Evolutionary conservation across 2,888 invertebrate species (phyloP).

Genomic region (Pachymerium ferrugineum): DNA sequence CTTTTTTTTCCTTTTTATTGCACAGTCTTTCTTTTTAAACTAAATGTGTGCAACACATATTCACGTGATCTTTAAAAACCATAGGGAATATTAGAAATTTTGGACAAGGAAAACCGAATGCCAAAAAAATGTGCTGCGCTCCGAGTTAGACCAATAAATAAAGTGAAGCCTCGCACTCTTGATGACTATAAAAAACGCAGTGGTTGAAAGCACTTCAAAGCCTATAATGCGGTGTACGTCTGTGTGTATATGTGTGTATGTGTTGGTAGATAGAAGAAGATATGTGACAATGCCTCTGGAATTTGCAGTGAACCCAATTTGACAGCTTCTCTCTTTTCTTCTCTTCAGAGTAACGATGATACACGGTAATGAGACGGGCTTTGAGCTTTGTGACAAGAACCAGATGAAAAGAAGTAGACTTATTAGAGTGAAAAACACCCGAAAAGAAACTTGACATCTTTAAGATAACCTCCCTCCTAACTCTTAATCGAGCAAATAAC

Average conservation of each 20-base stretch:
- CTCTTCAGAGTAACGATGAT: conserved; percentile 5
- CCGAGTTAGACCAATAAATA: conserved; percentile 10
- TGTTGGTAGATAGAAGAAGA: background rate
- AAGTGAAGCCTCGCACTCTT: background rate
- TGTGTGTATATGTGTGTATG: background rate
- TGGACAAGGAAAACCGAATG: too few species aligned
- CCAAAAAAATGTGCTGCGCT: conserved; percentile 6
- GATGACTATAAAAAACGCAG: background rate
- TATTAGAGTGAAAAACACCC: background rate
- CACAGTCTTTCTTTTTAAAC: too few species aligned
- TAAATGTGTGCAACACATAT: background rate
- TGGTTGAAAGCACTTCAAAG: conserved; percentile 18
- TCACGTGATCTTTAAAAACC: background rate
- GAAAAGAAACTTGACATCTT: background rate
- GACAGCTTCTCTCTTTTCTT: conserved; percentile 2
- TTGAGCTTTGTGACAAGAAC: conserved; percentile 16
- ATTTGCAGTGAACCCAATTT: conserved; percentile 21
- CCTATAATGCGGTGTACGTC: background rate
- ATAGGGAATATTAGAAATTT: too few species aligned
- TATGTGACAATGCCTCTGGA: conserved; percentile 11
- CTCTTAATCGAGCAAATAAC: conserved; percentile 18
- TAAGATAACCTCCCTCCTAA: background rate
- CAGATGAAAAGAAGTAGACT: conserved; percentile 5
- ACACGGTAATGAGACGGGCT: conserved; percentile 10
- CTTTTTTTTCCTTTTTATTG: too few species aligned